These are phyloP conservation scores for Blennius ocellaris DNA, from an alignment of 2,113 vertebrate genomes.

Conservation along the genomic window DNA sequence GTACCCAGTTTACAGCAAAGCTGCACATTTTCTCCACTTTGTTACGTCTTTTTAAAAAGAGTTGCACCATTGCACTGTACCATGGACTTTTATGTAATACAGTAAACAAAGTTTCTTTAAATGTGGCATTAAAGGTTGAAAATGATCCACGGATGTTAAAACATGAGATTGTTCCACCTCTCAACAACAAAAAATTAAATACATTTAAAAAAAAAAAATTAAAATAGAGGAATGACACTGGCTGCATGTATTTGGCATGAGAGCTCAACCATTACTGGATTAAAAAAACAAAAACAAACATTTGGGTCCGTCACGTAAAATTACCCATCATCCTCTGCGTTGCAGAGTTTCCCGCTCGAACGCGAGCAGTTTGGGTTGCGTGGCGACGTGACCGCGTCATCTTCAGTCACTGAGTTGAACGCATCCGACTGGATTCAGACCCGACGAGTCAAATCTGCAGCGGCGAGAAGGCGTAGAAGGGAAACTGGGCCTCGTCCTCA, in stretches of 20 bases:
- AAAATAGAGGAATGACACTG: conserved; percentile 69
- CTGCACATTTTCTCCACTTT: too few species aligned
- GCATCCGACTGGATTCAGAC: conserved; percentile 1
- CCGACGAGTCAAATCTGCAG: conserved; percentile 72
- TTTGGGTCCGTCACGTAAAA: conserved; percentile 33
- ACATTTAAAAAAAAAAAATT: conserved; percentile 3
- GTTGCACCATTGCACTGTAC: neutral
- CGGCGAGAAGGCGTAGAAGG: conserved; percentile 84
- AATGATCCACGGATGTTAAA: conserved; percentile 25
- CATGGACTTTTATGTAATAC: neutral
- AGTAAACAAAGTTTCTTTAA: neutral
- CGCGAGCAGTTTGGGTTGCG: conserved; percentile 26
- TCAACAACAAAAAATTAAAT: neutral
- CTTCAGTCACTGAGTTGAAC: neutral
- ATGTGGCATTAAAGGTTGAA: conserved; percentile 3
- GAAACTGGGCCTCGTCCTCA: conserved; percentile 84
- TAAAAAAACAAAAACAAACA: neutral
- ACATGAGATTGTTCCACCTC: conserved; percentile 19
- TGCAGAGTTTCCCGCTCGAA: conserved; percentile 23
- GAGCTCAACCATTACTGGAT: conserved; percentile 77
- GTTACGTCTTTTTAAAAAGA: neutral
- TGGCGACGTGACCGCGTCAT: conserved; percentile 27
- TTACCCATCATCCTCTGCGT: conserved; percentile 26
- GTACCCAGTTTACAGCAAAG: conserved; percentile 39
- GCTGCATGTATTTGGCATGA: conserved; percentile 64